Conservation (phyloP, 2,113 vertebrate species). For the Lophius piscatorius region DNA sequence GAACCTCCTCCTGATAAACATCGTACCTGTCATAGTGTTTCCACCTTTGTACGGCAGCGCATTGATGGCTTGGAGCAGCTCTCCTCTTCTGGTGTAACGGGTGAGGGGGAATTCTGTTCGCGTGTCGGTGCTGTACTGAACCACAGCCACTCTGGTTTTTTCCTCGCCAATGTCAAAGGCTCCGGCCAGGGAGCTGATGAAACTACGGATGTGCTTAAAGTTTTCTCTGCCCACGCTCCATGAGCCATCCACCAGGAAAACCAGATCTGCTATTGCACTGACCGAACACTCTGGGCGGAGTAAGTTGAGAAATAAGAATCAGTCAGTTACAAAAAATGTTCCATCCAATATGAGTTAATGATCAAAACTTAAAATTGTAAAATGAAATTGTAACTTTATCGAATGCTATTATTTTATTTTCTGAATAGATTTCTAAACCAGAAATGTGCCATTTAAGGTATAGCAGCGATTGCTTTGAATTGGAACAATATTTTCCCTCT, state of each 20-base stretch:
- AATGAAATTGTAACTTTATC: no score
- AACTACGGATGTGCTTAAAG: conserved; percentile 93
- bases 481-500: conserved; percentile 43
- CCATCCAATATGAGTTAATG: no score
- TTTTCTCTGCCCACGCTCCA: conserved; percentile 98
- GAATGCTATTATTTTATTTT: no score
- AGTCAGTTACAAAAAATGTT: not conserved
- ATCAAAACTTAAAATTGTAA: conserved; percentile 6
- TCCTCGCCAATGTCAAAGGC: conserved; percentile 95
- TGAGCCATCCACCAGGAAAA: conserved; percentile 96
- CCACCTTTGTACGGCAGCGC: conserved; percentile 97
- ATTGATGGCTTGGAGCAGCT: conserved; percentile 92
- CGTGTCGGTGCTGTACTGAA: conserved; percentile 97
- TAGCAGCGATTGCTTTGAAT: conserved; percentile 10
- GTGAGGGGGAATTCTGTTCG: conserved; percentile 96
- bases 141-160: conserved; percentile 93
- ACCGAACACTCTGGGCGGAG: conserved; percentile 88
- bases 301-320: conserved; percentile 26
- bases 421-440: conserved; percentile 23
- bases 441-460: conserved; percentile 35
- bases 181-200: conserved; percentile 89
- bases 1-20: not conserved
- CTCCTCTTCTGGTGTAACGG: conserved; percentile 85
- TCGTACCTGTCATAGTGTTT: conserved; percentile 96
- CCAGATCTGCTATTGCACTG: conserved; percentile 91